phyloP scores from a whole-genome alignment of 2,888 invertebrate species.

The Netelia melanura region DNA sequence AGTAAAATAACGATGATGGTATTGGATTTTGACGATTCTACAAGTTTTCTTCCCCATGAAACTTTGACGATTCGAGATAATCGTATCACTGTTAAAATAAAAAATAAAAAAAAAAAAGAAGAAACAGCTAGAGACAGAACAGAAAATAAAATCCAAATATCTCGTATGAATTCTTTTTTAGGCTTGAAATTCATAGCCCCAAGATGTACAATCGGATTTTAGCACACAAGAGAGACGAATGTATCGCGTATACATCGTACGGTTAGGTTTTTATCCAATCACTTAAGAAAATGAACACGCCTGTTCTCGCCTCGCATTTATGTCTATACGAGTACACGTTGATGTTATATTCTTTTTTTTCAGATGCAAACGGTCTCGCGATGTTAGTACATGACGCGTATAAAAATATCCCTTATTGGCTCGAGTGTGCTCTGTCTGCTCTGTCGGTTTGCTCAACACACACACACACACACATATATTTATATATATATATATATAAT shows the following conservation, averaged over 20 bases:
- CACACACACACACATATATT: neutral
- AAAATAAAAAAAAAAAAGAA: neutral
- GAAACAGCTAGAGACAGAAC: neutral
- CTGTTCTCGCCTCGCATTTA: conserved; percentile 70
- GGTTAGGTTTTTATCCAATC: conserved; percentile 72
- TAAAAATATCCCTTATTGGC: conserved; percentile 27
- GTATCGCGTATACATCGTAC: neutral
- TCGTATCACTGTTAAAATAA: neutral
- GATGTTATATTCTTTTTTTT: conserved; percentile 40
- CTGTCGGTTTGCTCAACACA: no score
- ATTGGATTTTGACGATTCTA: conserved; percentile 55
- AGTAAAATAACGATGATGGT: conserved; percentile 51
- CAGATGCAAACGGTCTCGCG: conserved; percentile 35
- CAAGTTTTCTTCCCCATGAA: conserved; percentile 14
- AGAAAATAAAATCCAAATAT: no score
- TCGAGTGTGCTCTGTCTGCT: conserved; percentile 6
- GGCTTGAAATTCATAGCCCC: neutral
- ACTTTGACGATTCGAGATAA: neutral
- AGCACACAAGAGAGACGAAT: conserved; percentile 1
- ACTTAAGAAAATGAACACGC: conserved; percentile 77
- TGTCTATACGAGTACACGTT: conserved; percentile 39
- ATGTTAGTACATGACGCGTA: conserved; percentile 22
- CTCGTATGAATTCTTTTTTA: no score
- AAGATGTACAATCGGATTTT: no score
- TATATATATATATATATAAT: no score